These are phyloP conservation scores for Equus quagga DNA, from an alignment of 2,113 vertebrate species.

Conservation along the genomic window DNA sequence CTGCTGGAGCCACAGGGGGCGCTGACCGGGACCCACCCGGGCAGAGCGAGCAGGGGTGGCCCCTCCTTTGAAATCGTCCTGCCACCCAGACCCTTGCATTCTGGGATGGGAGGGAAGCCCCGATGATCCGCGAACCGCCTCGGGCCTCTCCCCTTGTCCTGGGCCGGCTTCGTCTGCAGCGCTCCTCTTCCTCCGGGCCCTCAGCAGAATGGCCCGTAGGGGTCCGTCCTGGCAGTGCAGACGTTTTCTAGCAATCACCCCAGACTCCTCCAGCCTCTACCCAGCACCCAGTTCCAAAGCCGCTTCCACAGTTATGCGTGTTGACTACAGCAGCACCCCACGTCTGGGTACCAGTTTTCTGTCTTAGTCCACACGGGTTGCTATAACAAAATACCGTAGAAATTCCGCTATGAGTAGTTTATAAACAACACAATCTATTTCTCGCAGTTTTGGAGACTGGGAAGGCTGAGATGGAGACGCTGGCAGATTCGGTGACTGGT, in stretches of 20 bases:
- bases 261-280: not conserved
- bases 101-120: not conserved
- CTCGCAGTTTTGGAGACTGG: not conserved
- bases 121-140: not conserved
- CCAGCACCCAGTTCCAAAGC: not conserved
- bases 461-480: not conserved
- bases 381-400: not conserved
- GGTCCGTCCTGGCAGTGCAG: not conserved
- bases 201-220: not conserved
- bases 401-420: not conserved
- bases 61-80: not conserved
- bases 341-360: not conserved
- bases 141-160: not conserved
- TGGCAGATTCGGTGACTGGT: not conserved
- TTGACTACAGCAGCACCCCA: not conserved
- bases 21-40: fast-evolving
- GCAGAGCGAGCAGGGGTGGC: not conserved
- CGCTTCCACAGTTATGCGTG: not conserved
- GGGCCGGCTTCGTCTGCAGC: not conserved
- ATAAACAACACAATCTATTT: not conserved
- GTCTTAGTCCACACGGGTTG: not conserved
- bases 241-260: not conserved
- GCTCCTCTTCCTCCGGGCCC: not conserved
- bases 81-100: not conserved
- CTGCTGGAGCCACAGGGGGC: not conserved